Percentiles rank a stretch among this genome's conserved stretches.
These are phyloP conservation scores for Brachionus calyciflorus DNA, from an alignment of 1,140 invertebrate species.

Conservation along the genomic window DNA sequence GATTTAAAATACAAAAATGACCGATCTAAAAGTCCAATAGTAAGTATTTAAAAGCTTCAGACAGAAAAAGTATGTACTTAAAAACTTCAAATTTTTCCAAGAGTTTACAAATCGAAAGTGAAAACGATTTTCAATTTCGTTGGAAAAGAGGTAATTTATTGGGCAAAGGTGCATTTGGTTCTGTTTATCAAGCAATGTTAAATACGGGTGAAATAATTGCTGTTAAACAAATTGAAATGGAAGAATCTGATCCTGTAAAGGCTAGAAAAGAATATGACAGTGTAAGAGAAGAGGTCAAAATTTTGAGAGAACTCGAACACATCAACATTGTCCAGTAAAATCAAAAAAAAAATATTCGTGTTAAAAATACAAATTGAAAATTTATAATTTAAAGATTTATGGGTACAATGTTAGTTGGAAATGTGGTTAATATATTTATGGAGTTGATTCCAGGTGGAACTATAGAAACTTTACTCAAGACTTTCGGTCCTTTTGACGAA, in stretches of 20 bases:
- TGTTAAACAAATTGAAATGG: conserved; percentile 60
- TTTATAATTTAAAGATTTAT: conserved; percentile 5
- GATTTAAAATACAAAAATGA: conserved; percentile 27
- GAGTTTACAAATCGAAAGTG: conserved; percentile 39
- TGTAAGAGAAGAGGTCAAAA: conserved; percentile 59
- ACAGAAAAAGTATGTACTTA: not conserved
- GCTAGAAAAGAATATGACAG: conserved; percentile 58
- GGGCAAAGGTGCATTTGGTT: conserved; percentile 59
- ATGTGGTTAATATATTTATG: conserved; percentile 46
- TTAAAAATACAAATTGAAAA: not conserved
- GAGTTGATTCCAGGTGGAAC: conserved; percentile 42
- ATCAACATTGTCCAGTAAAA: conserved; percentile 60
- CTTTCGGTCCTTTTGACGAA: conserved; percentile 43
- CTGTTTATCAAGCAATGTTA: conserved; percentile 59
- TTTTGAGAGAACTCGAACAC: conserved; percentile 58
- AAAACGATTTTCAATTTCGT: conserved; percentile 22
- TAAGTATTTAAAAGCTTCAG: not conserved
- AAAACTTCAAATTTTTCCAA: not conserved
- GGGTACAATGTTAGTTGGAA: conserved; percentile 27
- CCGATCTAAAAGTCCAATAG: conserved; percentile 5
- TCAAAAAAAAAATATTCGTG: not conserved
- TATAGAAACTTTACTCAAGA: conserved; percentile 15
- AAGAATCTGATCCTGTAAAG: conserved; percentile 53
- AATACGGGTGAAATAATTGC: conserved; percentile 59
- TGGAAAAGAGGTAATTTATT: conserved; percentile 60